A percentile compares a stretch with the other conserved stretches of the same genome.
Evolutionary conservation across 2,797 vertebrate species (phyloP).

Genomic region (Sphenodon punctatus): DNA sequence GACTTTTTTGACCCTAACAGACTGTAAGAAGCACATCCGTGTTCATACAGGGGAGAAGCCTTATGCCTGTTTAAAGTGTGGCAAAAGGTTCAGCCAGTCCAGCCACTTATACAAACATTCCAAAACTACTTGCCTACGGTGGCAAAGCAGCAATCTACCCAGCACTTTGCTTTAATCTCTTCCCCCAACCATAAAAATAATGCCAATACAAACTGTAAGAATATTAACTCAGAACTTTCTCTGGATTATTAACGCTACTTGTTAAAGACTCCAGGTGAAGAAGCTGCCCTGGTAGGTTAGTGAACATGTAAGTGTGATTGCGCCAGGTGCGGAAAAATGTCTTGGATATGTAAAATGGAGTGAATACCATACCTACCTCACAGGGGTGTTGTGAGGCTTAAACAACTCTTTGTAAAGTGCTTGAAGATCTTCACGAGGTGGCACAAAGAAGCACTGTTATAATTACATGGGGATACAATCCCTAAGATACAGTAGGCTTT

Average conservation of each 20-base stretch:
- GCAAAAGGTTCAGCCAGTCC: constrained; percentile 97
- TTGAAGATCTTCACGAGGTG: not conserved
- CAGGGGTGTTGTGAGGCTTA: constrained; percentile 55
- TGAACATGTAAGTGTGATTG: constrained; percentile 19
- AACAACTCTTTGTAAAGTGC: not conserved
- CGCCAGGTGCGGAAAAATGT: constrained; percentile 33
- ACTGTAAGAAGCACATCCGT: constrained; percentile 99
- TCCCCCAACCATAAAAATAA: not conserved
- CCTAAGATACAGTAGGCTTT: not conserved
- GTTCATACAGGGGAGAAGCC: constrained; percentile 98
- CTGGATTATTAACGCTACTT: not conserved
- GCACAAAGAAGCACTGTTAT: not conserved
- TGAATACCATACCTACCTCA: constrained; percentile 64
- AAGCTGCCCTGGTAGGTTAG: not conserved
- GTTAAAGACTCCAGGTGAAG: constrained; percentile 1
- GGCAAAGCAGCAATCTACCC: constrained; percentile 94
- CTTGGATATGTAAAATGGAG: constrained; percentile 47
- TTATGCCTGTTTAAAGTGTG: constrained; percentile 97
- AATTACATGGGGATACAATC: not conserved
- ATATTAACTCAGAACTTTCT: not conserved
- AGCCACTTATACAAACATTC: constrained; percentile 98
- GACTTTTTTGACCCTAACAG: constrained; percentile 95
- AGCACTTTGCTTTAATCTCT: constrained; percentile 84
- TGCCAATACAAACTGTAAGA: not conserved
- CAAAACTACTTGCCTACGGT: constrained; percentile 96